phyloP scores from a whole-genome alignment of 53 echinoderm and acorn worm species.

The Holothuria scabra region DNA sequence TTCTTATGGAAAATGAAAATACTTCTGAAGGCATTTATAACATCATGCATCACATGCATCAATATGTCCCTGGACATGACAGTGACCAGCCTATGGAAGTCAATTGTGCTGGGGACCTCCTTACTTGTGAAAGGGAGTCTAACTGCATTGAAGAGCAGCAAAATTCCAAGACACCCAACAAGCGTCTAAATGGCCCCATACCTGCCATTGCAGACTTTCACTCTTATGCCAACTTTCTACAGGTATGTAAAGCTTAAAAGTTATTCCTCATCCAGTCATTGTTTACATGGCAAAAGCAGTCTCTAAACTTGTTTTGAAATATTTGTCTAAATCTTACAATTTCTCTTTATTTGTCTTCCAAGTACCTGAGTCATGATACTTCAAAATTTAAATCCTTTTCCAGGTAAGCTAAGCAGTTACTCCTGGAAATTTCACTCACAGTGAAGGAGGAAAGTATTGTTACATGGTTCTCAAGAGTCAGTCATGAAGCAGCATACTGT shows the following conservation, averaged over 20 bases:
- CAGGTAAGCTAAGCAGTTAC: too few relatives aligned
- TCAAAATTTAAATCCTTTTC: too few relatives aligned
- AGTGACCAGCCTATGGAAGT: conserved; percentile 36
- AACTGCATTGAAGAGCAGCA: conserved; percentile 61
- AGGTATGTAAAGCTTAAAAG: conserved; percentile 57
- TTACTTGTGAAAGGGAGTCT: conserved; percentile 67
- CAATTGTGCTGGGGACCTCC: conserved; percentile 64
- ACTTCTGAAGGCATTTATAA: conserved; percentile 62
- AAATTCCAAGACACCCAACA: conserved; percentile 63
- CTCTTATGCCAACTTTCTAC: conserved; percentile 69
- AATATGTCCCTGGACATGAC: conserved; percentile 68
- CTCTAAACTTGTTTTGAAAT: too few relatives aligned
- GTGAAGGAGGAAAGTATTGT: too few relatives aligned
- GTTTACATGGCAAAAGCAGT: too few relatives aligned
- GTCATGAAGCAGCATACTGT: too few relatives aligned
- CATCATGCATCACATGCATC: conserved; percentile 67
- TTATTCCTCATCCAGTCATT: too few relatives aligned
- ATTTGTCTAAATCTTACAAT: too few relatives aligned
- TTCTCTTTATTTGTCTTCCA: too few relatives aligned
- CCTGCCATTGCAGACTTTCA: conserved; percentile 83
- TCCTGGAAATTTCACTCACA: too few relatives aligned
- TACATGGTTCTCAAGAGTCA: too few relatives aligned
- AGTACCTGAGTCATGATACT: too few relatives aligned
- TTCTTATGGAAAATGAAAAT: conserved; percentile 67
- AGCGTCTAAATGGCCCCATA: conserved; percentile 62